Evolutionary conservation across 2,113 vertebrate species (phyloP).

Genomic region (Grammomys surdaster): DNA sequence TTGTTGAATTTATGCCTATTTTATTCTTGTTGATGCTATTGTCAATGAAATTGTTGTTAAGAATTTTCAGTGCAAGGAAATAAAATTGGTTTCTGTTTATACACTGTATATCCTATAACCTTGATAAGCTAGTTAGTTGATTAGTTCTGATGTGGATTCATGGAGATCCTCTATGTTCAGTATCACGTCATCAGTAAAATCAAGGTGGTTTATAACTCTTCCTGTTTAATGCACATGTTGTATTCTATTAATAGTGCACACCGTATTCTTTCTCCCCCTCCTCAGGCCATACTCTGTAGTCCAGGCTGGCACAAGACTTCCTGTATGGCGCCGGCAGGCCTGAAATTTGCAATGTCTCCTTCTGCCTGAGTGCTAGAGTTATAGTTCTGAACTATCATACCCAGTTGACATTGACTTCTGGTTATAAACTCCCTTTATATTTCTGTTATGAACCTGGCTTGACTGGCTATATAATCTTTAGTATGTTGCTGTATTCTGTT

Average conservation of each 20-base stretch:
- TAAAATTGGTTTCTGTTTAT: not conserved
- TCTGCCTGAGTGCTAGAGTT: not conserved
- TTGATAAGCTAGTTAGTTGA: not conserved
- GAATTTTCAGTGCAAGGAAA: slow-evolving; percentile 39
- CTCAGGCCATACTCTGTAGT: not conserved
- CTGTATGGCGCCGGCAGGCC: not conserved
- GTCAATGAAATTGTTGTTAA: not conserved
- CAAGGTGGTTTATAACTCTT: not conserved
- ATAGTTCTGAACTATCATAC: not conserved
- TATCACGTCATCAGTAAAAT: not conserved
- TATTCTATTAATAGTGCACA: not conserved
- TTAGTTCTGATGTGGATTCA: not conserved
- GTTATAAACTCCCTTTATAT: not conserved
- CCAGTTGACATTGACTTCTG: not conserved
- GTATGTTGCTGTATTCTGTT: not conserved
- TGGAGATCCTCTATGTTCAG: not conserved
- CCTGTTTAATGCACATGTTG: not conserved
- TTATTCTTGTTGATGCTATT: slow-evolving; percentile 9
- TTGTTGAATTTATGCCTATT: slow-evolving; percentile 2
- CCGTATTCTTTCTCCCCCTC: not conserved
- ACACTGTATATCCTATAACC: not conserved
- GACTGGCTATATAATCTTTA: not conserved
- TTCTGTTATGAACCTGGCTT: not conserved
- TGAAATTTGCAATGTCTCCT: not conserved
- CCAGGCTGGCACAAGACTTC: not conserved